These are phyloP conservation scores for Eupithecia subfuscata DNA, from an alignment of 2,888 invertebrate genomes.

Conservation along the genomic window DNA sequence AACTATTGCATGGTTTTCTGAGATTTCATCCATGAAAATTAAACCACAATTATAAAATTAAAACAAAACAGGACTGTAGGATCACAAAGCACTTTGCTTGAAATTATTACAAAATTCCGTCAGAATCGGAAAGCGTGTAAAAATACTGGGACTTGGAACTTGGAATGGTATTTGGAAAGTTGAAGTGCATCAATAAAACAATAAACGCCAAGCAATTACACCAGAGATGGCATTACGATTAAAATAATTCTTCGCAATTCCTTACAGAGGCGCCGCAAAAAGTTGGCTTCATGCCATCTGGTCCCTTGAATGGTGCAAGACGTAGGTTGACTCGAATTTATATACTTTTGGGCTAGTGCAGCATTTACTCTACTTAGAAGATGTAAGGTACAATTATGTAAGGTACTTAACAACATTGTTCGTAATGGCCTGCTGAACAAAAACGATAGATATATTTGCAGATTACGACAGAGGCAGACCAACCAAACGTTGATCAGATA, in stretches of 20 bases:
- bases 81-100: neutral
- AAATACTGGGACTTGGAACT: neutral
- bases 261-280: conserved; percentile 61
- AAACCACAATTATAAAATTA: neutral
- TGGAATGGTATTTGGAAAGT: conserved; percentile 35
- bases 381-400: neutral
- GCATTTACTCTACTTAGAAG: conserved; percentile 31
- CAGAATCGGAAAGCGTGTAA: neutral
- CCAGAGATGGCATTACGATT: conserved; percentile 53
- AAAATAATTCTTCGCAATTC: conserved; percentile 66
- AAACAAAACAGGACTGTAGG: neutral
- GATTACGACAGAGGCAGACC: neutral
- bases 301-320: conserved; percentile 63
- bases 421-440: neutral
- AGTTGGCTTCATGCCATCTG: conserved; percentile 66
- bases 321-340: conserved; percentile 61
- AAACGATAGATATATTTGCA: neutral
- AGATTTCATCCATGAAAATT: too few relatives aligned
- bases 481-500: neutral
- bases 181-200: conserved; percentile 45
- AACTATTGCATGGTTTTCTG: too few relatives aligned
- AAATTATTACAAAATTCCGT: neutral
- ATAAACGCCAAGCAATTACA: conserved; percentile 53
- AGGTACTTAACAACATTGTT: neutral
- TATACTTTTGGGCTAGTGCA: conserved; percentile 65